Conservation (phyloP, 2,797 vertebrate species). For the Acanthornis magna region DNA sequence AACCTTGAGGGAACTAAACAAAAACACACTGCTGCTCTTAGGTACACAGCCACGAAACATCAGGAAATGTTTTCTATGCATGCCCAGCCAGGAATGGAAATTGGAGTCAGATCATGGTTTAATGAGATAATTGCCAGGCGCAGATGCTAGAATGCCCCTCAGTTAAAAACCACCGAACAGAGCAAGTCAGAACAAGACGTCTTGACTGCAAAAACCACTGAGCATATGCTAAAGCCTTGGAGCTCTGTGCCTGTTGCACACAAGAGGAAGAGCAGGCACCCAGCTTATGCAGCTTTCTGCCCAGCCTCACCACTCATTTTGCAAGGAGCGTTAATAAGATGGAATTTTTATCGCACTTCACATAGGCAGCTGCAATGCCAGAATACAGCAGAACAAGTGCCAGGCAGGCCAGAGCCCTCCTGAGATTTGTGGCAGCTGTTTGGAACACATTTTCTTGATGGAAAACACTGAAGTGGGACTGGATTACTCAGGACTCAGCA, state of each 20-base stretch:
- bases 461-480: background rate
- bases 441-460: background rate
- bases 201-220: background rate
- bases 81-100: background rate
- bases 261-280: background rate
- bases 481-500: background rate
- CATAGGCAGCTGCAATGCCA: background rate
- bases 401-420: background rate
- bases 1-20: background rate
- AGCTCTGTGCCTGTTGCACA: background rate
- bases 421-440: background rate
- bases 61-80: background rate
- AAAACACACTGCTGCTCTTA: background rate
- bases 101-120: background rate
- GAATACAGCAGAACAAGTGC: background rate
- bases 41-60: background rate
- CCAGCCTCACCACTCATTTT: background rate
- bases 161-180: background rate
- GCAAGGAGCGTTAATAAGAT: background rate
- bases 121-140: background rate
- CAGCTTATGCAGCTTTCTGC: background rate
- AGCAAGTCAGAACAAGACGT: background rate
- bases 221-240: background rate
- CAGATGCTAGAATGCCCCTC: background rate
- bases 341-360: background rate